Percentiles rank a stretch among this genome's conserved stretches.
phyloP scores from a whole-genome alignment of 2,113 vertebrate genomes.

The Abramis brama region DNA sequence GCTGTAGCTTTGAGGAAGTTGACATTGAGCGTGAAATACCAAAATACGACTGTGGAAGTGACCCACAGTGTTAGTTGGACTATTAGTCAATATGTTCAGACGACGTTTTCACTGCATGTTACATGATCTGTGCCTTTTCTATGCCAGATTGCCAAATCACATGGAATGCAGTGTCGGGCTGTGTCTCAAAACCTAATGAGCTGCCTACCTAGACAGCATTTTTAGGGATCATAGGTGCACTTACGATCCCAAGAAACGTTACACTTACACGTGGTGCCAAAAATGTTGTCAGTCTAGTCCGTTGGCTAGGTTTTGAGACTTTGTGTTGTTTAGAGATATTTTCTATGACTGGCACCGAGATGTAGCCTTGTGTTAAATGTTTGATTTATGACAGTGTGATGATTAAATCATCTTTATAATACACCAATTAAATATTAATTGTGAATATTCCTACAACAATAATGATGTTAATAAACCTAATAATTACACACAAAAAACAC shows the following conservation, averaged over 20 bases:
- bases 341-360: neutral
- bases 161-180: neutral
- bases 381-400: neutral
- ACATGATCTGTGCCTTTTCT: neutral
- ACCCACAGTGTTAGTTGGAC: neutral
- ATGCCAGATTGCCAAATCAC: neutral
- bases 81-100: neutral
- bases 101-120: neutral
- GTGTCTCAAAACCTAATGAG: neutral
- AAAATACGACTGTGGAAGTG: conserved; percentile 1
- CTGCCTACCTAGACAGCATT: neutral
- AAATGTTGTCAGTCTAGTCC: neutral
- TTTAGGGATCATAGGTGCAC: neutral
- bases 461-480: neutral
- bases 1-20: conserved; percentile 34
- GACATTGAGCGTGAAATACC: neutral
- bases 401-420: neutral
- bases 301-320: neutral
- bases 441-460: neutral
- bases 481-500: neutral
- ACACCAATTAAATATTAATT: neutral
- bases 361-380: neutral
- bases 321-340: neutral
- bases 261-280: neutral
- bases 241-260: no score